Conservation (phyloP, 2,113 vertebrate species). For the Oncorhynchus clarkii region DNA sequence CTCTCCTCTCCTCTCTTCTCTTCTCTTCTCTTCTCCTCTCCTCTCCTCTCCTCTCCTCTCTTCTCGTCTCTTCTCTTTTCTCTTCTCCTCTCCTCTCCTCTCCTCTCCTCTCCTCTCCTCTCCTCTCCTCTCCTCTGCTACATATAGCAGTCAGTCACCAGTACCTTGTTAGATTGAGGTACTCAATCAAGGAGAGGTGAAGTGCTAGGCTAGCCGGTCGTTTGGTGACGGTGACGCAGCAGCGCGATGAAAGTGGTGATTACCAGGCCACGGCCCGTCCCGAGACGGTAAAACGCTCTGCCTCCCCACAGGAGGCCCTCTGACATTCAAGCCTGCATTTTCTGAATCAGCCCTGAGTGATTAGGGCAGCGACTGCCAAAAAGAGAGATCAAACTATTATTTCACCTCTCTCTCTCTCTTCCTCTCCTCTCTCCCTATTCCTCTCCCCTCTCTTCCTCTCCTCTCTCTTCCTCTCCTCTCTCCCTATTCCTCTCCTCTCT, state of each 20-base stretch:
- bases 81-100: too few relatives aligned
- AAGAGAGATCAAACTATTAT: constrained; percentile 82
- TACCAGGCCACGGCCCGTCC: constrained; percentile 88
- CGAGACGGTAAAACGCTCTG: constrained; percentile 91
- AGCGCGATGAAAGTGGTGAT: constrained; percentile 91
- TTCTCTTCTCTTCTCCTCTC: neutral
- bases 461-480: constrained; percentile 56
- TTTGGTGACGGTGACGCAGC: too few relatives aligned
- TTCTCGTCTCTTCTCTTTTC: neutral
- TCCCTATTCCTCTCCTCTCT: constrained; percentile 51
- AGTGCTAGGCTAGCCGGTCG: constrained; percentile 79
- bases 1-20: neutral
- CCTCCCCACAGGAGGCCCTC: constrained; percentile 96
- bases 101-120: too few relatives aligned
- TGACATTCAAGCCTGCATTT: constrained; percentile 98
- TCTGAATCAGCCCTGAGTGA: constrained; percentile 99
- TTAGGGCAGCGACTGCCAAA: constrained; percentile 95
- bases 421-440: constrained; percentile 36
- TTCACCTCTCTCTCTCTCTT: constrained; percentile 54
- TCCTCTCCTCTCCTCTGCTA: neutral
- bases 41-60: neutral
- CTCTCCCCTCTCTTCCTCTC: constrained; percentile 65
- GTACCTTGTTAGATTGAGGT: constrained; percentile 99
- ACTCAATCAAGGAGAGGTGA: constrained; percentile 97
- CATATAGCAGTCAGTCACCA: constrained; percentile 45